A percentile compares a stretch with the other conserved stretches of the same genome.
Evolutionary conservation across 2,797 vertebrate genomes (phyloP).

Genomic region (Halcyon chelicuti): DNA sequence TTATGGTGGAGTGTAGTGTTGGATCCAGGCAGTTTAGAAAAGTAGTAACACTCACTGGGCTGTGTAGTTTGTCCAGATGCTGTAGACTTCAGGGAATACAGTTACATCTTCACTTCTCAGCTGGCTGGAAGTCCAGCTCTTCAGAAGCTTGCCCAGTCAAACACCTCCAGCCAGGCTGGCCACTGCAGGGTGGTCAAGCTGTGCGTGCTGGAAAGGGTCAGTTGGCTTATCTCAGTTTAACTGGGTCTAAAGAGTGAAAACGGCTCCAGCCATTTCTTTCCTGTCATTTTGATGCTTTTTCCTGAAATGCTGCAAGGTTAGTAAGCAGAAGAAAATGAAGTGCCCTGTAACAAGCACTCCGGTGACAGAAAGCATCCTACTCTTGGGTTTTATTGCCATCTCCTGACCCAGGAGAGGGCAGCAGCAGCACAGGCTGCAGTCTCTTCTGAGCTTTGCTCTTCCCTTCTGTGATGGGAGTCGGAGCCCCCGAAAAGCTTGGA

Average conservation of each 20-base stretch:
- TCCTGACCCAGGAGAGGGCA: conserved; percentile 67
- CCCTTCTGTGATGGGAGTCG: rapidly evolving
- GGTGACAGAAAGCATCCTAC: background rate
- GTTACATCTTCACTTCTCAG: background rate
- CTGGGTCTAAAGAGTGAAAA: background rate
- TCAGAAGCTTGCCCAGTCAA: background rate
- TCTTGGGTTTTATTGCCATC: background rate
- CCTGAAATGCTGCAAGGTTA: background rate
- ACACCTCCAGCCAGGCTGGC: background rate
- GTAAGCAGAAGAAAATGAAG: background rate
- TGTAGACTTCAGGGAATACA: background rate
- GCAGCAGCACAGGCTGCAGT: background rate
- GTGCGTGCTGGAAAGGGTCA: background rate
- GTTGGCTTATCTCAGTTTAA: background rate
- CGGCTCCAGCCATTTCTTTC: background rate
- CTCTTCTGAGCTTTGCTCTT: background rate
- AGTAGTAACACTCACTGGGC: background rate
- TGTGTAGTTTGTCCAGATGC: background rate
- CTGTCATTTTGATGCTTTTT: background rate
- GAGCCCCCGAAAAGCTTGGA: background rate
- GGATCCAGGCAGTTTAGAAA: background rate
- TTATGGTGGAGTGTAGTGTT: too few species aligned
- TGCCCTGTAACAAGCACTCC: background rate
- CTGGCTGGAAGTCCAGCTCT: background rate
- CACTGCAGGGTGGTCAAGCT: rapidly evolving